These are phyloP conservation scores for Drosophila gunungcola DNA, from an alignment of 1,140 invertebrate species.

Conservation along the genomic window DNA sequence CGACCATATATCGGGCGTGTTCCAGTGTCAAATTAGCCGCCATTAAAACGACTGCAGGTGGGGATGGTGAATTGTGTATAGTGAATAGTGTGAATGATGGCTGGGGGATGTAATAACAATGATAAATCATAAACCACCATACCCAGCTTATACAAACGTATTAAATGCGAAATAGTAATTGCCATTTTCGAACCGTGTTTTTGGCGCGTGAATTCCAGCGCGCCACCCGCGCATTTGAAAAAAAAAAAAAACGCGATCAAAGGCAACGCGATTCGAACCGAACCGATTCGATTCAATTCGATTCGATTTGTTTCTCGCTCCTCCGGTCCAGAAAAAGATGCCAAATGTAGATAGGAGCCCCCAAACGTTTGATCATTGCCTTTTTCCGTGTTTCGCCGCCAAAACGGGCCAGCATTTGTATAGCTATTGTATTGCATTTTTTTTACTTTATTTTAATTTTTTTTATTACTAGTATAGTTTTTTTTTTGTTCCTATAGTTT, in stretches of 20 bases:
- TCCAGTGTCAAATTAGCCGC: slow-evolving; percentile 73
- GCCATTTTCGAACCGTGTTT: slow-evolving; percentile 26
- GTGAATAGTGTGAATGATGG: not conserved
- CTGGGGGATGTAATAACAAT: slow-evolving; percentile 51
- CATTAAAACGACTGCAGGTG: slow-evolving; percentile 49
- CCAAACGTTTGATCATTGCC: slow-evolving; percentile 55
- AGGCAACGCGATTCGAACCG: slow-evolving; percentile 45
- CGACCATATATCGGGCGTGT: slow-evolving; percentile 58
- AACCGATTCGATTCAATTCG: slow-evolving; percentile 5
- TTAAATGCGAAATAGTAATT: slow-evolving; percentile 51
- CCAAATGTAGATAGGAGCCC: slow-evolving; percentile 62
- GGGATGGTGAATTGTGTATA: not conserved
- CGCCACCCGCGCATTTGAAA: slow-evolving; percentile 43
- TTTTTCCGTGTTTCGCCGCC: slow-evolving; percentile 69
- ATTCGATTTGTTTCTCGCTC: slow-evolving; percentile 6
- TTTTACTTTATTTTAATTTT: slow-evolving; percentile 6
- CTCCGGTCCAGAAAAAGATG: slow-evolving; percentile 45
- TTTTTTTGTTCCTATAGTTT: not conserved
- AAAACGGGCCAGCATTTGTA: slow-evolving; percentile 51
- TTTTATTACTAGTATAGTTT: slow-evolving; percentile 5
- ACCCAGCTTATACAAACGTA: slow-evolving; percentile 20
- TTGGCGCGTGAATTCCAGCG: slow-evolving; percentile 46
- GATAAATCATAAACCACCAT: slow-evolving; percentile 69
- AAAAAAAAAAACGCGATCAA: slow-evolving; percentile 62
- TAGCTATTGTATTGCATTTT: slow-evolving; percentile 14